Base-by-base conservation (phyloP, 2,113 vertebrate species). In the Ciconia maguari region DNA sequence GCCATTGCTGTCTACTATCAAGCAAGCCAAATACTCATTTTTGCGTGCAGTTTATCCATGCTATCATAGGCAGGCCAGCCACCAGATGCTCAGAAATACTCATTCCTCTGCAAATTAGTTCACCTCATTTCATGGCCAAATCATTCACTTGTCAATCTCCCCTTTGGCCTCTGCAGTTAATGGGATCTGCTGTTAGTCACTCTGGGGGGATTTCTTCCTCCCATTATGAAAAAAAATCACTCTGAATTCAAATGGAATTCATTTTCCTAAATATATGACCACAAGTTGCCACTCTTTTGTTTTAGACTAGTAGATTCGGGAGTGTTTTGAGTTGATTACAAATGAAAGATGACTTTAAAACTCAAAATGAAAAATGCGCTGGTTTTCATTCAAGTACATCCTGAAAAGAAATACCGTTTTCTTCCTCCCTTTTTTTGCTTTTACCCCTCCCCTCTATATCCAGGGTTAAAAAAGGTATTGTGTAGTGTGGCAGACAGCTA, bases 141-240 rank as follows among this genome's bases (percentile, higher is more conserved):
- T 91, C 92, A 79, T 66, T 97, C 93, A 72, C 61, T 96, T 87
- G 55, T 92, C 96, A 69, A 82, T 92, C 89, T 85, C 91, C 97
- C 92, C 93, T 94, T 89, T 94, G 96, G 96, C 97, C 95, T 92
- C 55, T 38, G 91, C 94, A 96, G 89, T 93, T 97, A 97, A 96
- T 95, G 96, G 97, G 91, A 91, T 96, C 97, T 96, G 95, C 95
- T 92, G 29, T 91, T 66, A 26, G 27, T 54, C 1, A 26, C 41
- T 91, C 95, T 21, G 36, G 83, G 61, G 96, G 87, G 95, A 97
- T 82, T 94, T 87, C 86, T 57, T 82, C 87, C 83, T 94, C 96
- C 80, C 94, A 82, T 71, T 91, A 89, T 49, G 69, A 81, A 92
- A 91, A 95, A 83, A 10, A 41, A 51, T 44, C 52, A 51, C 58